Base-by-base conservation (phyloP, 2,113 vertebrate species). In the Nothocercus julius region DNA sequence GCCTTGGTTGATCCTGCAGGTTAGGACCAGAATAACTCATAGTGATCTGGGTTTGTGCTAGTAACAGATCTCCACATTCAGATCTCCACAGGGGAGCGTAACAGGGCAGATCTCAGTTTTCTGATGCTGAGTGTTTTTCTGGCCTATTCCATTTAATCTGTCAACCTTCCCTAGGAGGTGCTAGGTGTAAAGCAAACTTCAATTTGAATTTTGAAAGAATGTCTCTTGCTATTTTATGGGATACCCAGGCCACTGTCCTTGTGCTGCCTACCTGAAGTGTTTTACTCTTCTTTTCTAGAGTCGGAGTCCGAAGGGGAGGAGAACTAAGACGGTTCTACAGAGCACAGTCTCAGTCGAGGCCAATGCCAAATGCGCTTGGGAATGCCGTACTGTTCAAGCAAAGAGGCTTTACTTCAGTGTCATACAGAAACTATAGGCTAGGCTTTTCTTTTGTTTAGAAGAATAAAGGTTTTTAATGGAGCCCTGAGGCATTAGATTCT, bases 241-340 rank as follows among this genome's bases (percentile, higher is more conserved):
- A 67, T 75, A 67, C n/a, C 64, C 7, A 4, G 36, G 27, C 83
- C 49, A 9, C 4, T 73, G 64, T 78, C 63, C 28, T 63, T 59
- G 21, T 79, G 51, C 51, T 59, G 69, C 62, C 13, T 73, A n/a
- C 38, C 18, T 94, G 68, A 84, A 62, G 59, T 68, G 25, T 72
- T 85, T 93, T 58, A 74, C 47, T 92, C 69, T n/a, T 93, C 42
- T 96, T 61, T 97, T 96, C 44, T 77, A 99, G 99, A 99, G 95
- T 99, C 99, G 4, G 98, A 99, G 93, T 99, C 99, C 0, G 99
- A 99, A 97, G 98, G 97, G 28, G 99, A 99, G 63, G 98, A 98
- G 82, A 98, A 98, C 92, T 98, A 98, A 98, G 90, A 58, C 3
- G 40, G 70, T 94, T 84, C 56, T 27, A 75, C 51, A 90, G 66